A percentile compares a stretch with the other conserved stretches of the same genome.
Evolutionary conservation across 2,113 vertebrate species (phyloP).

Genomic region (Zeus faber): DNA sequence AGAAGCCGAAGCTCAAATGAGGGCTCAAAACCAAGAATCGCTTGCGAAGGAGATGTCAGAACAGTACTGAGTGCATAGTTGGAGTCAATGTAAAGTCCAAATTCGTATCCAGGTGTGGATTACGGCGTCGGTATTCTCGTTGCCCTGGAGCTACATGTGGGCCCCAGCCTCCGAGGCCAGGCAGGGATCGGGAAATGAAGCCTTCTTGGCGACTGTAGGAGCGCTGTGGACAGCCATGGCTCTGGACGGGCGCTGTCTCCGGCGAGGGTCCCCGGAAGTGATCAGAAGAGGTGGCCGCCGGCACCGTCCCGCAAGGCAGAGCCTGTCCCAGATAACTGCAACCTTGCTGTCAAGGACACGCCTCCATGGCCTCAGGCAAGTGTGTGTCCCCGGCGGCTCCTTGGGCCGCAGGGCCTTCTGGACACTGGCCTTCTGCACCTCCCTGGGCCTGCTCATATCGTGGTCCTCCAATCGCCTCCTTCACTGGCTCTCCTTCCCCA

Average conservation of each 20-base stretch:
- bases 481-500: constrained; percentile 93
- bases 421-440: constrained; percentile 89
- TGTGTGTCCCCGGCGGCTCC: constrained; percentile 79
- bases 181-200: constrained; percentile 79
- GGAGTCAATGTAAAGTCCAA: too few relatives aligned
- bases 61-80: too few relatives aligned
- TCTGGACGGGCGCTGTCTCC: constrained; percentile 69
- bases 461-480: constrained; percentile 95
- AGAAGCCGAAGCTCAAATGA: constrained; percentile 34
- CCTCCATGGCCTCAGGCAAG: constrained; percentile 87
- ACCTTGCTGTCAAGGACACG: constrained; percentile 78
- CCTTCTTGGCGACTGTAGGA: constrained; percentile 68
- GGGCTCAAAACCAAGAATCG: constrained; percentile 17
- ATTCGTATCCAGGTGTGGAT: constrained; percentile 51
- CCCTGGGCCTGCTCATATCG: constrained; percentile 88
- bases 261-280: constrained; percentile 59
- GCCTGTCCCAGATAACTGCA: constrained; percentile 48
- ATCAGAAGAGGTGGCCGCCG: constrained; percentile 47
- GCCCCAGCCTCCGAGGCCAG: constrained; percentile 69
- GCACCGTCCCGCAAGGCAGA: constrained; percentile 32
- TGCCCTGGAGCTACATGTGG: constrained; percentile 77
- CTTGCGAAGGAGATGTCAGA: constrained; percentile 14
- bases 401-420: constrained; percentile 85
- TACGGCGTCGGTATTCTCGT: constrained; percentile 58
- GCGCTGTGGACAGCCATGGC: constrained; percentile 76